Evolutionary conservation across 2,888 invertebrate genomes (phyloP), one percentile per base, ranked within the genome.

Genomic region (Trachelus stipa): DNA sequence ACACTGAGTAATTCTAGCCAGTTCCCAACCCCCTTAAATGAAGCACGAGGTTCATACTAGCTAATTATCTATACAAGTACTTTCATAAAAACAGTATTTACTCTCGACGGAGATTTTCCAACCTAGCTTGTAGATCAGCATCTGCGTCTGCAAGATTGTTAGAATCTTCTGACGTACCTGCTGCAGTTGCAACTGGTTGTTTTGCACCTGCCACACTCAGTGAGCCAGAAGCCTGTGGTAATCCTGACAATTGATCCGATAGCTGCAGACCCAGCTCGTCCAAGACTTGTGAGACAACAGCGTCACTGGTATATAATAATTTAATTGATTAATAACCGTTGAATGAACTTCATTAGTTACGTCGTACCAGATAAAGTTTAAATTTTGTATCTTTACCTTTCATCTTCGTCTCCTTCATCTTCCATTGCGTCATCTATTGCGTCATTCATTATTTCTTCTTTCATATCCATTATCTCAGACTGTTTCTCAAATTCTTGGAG

Each of bases 391-490:
- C 79, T 82, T 84, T 91, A 96, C 97, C 96, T 98, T 93, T 99
- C 99, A 90, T 99, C 98, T 91, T 99, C 98, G 90, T 99, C 99
- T 73, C 96, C 98, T 90, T 98, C 99, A 83, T 97, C 99, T 87
- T 98, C 99, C 96, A 99, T 98, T 1, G 99, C 99, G 93, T 99
- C 99, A 92, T 99, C 99, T 89, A 99, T 99, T 75, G 98, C 99
- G 92, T 99, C 99, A 91, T 98, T 98, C 96, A 99, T 99, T 95
- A 99, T 98, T 92, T 99, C 99, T 92, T 99, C 99, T 91, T 99
- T 99, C 99, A 99, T 99, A 91, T 99, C 99, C 99, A 99, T 99
- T 77, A 99, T 98, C 92, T 99, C 99, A 0, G 98, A 98, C 91
- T 99, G 99, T 90, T 99, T 99, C 92, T 99, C 99, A 92, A 99